Conservation (phyloP, 1,140 invertebrate species). For the Zaprionus ornatus region DNA sequence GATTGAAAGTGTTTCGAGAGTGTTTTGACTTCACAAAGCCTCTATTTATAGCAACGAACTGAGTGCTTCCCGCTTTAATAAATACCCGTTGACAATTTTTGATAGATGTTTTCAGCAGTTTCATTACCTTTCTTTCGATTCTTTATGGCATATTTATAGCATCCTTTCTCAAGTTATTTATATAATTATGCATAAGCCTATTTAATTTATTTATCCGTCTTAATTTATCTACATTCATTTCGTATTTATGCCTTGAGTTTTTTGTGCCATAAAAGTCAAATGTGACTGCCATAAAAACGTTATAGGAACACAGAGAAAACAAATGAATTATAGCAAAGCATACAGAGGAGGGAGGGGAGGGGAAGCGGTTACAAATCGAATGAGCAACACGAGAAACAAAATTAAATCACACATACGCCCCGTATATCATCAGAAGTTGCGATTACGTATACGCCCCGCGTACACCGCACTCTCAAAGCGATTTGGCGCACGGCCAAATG, state of each 20-base stretch:
- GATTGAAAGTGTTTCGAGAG: not conserved
- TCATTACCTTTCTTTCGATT: slow-evolving; percentile 23
- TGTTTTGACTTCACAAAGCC: not conserved
- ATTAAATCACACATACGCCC: slow-evolving; percentile 48
- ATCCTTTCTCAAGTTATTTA: slow-evolving; percentile 7
- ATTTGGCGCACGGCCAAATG: slow-evolving; percentile 68
- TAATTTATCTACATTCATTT: slow-evolving; percentile 31
- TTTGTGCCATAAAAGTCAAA: slow-evolving; percentile 53
- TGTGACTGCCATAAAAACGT: slow-evolving; percentile 17
- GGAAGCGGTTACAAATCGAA: slow-evolving; percentile 36
- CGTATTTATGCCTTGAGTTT: slow-evolving; percentile 50
- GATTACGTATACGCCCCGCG: slow-evolving; percentile 37
- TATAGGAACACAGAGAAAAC: slow-evolving; percentile 36
- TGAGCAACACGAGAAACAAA: slow-evolving; percentile 27
- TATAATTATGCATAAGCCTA: not conserved
- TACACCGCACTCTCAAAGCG: slow-evolving; percentile 11
- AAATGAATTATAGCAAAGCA: slow-evolving; percentile 42
- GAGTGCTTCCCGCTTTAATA: not conserved
- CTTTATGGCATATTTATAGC: not conserved
- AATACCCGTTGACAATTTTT: slow-evolving; percentile 21
- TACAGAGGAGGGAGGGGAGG: not conserved
- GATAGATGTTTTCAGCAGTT: slow-evolving; percentile 49
- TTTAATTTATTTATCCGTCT: not conserved
- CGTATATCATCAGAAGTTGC: slow-evolving; percentile 42
- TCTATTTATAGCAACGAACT: not conserved